A percentile compares a stretch with the other conserved stretches of the same genome.
These are phyloP conservation scores for Ruditapes philippinarum DNA, from an alignment of 1,140 invertebrate species.

Conservation along the genomic window DNA sequence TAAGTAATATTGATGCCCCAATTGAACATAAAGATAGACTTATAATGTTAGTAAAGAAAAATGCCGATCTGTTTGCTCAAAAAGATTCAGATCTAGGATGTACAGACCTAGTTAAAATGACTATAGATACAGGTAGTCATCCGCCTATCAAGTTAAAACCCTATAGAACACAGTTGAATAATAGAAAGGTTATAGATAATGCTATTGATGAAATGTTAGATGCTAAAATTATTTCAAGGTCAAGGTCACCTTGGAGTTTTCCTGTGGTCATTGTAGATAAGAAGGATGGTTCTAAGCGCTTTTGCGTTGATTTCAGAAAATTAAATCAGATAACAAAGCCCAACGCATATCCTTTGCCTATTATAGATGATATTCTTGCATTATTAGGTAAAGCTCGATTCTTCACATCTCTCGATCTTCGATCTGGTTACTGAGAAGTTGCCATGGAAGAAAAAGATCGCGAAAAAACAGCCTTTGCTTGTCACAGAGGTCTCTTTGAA, in stretches of 20 bases:
- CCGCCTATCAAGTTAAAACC: constrained; percentile 67
- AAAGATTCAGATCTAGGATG: constrained; percentile 39
- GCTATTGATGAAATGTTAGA: constrained; percentile 69
- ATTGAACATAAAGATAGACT: neutral
- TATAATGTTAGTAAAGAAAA: neutral
- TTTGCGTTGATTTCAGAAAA: constrained; percentile 79
- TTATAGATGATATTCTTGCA: constrained; percentile 75
- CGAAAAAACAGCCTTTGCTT: constrained; percentile 50
- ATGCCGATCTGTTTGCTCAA: constrained; percentile 34
- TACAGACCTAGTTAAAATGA: constrained; percentile 63
- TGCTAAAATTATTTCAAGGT: constrained; percentile 55
- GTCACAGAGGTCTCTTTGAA: neutral
- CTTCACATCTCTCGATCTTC: constrained; percentile 67
- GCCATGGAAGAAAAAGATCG: neutral
- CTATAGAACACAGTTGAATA: constrained; percentile 62
- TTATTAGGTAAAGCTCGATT: constrained; percentile 62
- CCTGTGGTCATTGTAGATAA: constrained; percentile 79
- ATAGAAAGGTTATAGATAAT: constrained; percentile 37
- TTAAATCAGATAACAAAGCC: constrained; percentile 75
- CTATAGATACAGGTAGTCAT: constrained; percentile 59
- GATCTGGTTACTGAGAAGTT: constrained; percentile 11
- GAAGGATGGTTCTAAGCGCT: constrained; percentile 72
- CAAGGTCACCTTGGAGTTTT: constrained; percentile 75
- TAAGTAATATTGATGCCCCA: constrained; percentile 12
- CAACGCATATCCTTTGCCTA: constrained; percentile 72